Evolutionary conservation across 2,888 invertebrate species (phyloP).

Genomic region (Eurytoma californica): DNA sequence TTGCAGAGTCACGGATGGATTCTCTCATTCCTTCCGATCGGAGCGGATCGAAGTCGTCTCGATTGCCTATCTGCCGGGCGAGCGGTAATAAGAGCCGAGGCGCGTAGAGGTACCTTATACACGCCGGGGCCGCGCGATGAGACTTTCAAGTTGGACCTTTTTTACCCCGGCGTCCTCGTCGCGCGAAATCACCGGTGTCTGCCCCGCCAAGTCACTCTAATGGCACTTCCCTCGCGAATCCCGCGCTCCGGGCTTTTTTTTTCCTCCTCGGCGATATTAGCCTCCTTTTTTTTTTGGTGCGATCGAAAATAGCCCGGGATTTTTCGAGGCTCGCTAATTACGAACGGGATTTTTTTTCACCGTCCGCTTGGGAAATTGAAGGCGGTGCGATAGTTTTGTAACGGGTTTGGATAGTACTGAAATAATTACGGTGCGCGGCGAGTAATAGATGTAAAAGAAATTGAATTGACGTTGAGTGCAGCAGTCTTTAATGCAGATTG

Average conservation of each 20-base stretch:
- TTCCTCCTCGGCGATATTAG: no score
- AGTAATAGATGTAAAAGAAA: no score
- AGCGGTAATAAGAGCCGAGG: not conserved
- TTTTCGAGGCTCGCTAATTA: no score
- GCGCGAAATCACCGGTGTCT: conserved; percentile 55
- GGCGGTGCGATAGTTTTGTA: no score
- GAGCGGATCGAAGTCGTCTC: conserved; percentile 54
- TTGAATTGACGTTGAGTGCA: no score
- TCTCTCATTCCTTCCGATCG: conserved; percentile 56
- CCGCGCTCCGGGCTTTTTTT: conserved; percentile 5
- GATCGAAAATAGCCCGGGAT: no score
- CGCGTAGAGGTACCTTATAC: conserved; percentile 14
- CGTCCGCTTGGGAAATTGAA: no score
- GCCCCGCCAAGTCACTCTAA: conserved; percentile 47
- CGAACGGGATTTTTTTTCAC: no score
- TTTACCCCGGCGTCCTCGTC: conserved; percentile 41
- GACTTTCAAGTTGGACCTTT: conserved; percentile 51
- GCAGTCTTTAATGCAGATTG: no score
- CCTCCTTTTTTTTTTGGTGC: no score
- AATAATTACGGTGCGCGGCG: no score
- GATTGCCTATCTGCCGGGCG: conserved; percentile 52
- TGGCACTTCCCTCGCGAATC: conserved; percentile 40
- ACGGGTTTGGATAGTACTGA: no score
- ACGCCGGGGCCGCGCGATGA: conserved; percentile 30
- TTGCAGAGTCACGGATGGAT: conserved; percentile 58